phyloP scores from a whole-genome alignment of 2,797 vertebrate genomes.

The Natrix natrix region DNA sequence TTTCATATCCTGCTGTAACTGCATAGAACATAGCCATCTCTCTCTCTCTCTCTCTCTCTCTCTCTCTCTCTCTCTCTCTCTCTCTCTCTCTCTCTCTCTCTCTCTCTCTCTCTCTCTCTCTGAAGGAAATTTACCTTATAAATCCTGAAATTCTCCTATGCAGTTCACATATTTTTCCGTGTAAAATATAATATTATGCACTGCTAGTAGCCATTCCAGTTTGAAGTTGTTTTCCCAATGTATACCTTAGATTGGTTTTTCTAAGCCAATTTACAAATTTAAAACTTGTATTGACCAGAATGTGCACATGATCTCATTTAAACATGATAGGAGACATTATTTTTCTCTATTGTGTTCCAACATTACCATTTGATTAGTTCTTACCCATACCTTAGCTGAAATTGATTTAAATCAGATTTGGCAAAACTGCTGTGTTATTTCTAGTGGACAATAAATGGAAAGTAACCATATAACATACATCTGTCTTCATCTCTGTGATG shows the following conservation, averaged over 20 bases:
- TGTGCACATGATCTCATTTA: not conserved
- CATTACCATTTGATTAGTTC: not conserved
- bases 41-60: not conserved
- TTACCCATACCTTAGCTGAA: not conserved
- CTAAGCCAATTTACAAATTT: not conserved
- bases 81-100: conserved; percentile 17
- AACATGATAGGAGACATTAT: not conserved
- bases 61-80: conserved; percentile 21
- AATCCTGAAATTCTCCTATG: conserved; percentile 9
- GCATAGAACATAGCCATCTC: conserved; percentile 20
- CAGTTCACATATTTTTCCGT: not conserved
- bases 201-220: not conserved
- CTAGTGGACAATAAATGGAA: not conserved
- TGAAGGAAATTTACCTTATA: conserved; percentile 33
- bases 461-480: not conserved
- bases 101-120: not conserved
- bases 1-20: not conserved
- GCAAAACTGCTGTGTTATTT: not conserved
- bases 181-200: not conserved
- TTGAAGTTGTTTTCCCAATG: conserved; percentile 1
- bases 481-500: not conserved
- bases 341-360: not conserved
- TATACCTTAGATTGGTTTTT: not conserved
- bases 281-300: not conserved
- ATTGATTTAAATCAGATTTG: not conserved